Conservation (phyloP, 2,113 vertebrate species). For the Opisthocomus hoazin region DNA sequence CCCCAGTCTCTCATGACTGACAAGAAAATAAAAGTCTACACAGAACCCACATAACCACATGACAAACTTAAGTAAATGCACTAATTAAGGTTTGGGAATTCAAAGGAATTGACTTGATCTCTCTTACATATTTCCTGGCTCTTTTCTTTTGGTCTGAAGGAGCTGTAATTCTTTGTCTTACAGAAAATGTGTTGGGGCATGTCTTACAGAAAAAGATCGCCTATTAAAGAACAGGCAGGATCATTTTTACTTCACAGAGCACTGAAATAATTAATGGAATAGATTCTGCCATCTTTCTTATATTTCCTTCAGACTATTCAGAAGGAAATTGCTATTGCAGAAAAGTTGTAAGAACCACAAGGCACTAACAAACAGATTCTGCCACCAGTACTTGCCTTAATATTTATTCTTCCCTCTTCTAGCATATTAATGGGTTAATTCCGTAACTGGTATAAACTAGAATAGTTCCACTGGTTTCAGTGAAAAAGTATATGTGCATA, state of each 20-base stretch:
- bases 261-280: conserved; percentile 26
- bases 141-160: conserved; percentile 18
- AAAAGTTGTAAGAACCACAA: neutral
- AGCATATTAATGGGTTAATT: neutral
- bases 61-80: conserved; percentile 46
- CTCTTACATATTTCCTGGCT: neutral
- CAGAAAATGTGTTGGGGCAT: conserved; percentile 7
- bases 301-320: neutral
- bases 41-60: neutral
- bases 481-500: neutral
- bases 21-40: neutral
- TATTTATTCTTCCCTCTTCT: neutral
- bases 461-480: neutral
- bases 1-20: neutral
- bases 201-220: conserved; percentile 24
- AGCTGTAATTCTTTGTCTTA: conserved; percentile 32
- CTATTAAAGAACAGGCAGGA: neutral
- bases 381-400: neutral
- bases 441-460: neutral
- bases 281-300: neutral
- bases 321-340: neutral
- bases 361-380: neutral
- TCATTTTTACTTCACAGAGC: neutral
- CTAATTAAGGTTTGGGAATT: conserved; percentile 51
- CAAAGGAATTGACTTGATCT: conserved; percentile 44